Evolutionary conservation across 92 coral and sea anemone species (phyloP).

Genomic region (Siderastrea radians): DNA sequence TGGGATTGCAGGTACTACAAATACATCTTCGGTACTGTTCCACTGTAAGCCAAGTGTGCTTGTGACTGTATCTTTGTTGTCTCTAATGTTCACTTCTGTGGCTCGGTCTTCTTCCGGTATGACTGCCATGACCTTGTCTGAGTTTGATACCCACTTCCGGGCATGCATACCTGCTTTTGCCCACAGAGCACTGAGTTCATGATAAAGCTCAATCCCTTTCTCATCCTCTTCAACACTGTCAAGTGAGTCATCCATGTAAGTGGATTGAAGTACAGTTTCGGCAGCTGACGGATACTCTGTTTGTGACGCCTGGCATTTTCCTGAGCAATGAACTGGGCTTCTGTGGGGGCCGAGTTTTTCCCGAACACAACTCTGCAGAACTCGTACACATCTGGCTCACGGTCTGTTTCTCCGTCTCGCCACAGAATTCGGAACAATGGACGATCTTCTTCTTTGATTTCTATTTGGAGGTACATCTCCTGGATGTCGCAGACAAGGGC

Average conservation of each 20-base stretch:
- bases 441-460: constrained; percentile 43
- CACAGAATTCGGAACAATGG: constrained; percentile 61
- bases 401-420: constrained; percentile 41
- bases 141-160: constrained; percentile 67
- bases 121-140: constrained; percentile 43
- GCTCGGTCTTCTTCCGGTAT: constrained; percentile 68
- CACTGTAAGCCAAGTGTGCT: constrained; percentile 41
- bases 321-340: constrained; percentile 72
- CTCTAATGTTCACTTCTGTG: constrained; percentile 56
- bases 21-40: constrained; percentile 44
- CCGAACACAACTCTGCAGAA: constrained; percentile 59
- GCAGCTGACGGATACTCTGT: constrained; percentile 54
- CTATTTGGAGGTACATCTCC: constrained; percentile 65
- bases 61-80: constrained; percentile 25
- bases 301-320: constrained; percentile 67
- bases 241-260: constrained; percentile 66
- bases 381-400: constrained; percentile 50
- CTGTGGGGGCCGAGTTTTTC: constrained; percentile 59
- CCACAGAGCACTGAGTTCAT: constrained; percentile 51
- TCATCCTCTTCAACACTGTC: constrained; percentile 59
- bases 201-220: constrained; percentile 66
- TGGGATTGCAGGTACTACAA: constrained; percentile 14
- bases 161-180: constrained; percentile 69
- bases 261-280: constrained; percentile 62
- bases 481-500: constrained; percentile 63